Evolutionary conservation across 2,113 vertebrate genomes (phyloP).

Genomic region (Prochilodus magdalenae): DNA sequence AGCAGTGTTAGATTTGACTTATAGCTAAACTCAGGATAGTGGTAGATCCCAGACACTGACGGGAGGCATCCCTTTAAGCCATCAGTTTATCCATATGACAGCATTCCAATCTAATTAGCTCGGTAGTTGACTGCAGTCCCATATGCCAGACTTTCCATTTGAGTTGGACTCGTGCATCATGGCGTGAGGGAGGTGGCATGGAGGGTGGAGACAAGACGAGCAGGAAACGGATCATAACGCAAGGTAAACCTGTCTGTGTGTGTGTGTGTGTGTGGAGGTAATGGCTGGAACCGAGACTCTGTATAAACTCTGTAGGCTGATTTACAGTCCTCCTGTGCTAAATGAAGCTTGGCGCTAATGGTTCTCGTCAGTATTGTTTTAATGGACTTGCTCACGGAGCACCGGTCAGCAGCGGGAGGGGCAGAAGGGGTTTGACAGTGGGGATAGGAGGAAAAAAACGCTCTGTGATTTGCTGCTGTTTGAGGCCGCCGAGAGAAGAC

Average conservation of each 20-base stretch:
- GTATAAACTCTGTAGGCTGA: slow-evolving; percentile 64
- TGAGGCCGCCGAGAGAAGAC: not conserved
- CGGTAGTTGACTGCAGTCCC: not conserved
- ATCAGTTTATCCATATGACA: not conserved
- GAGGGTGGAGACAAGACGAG: slow-evolving; percentile 9
- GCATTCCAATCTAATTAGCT: no score
- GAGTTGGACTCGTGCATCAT: not conserved
- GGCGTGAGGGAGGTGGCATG: not conserved
- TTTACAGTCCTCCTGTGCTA: slow-evolving; percentile 61
- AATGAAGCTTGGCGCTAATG: slow-evolving; percentile 71
- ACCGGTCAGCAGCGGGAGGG: slow-evolving; percentile 25
- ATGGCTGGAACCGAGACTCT: slow-evolving; percentile 57
- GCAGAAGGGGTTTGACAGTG: not conserved
- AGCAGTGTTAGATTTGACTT: no score
- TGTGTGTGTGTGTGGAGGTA: slow-evolving; percentile 52
- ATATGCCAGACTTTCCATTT: not conserved
- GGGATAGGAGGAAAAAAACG: not conserved
- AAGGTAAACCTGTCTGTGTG: slow-evolving; percentile 26
- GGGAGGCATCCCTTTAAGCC: no score
- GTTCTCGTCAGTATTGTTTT: slow-evolving; percentile 62
- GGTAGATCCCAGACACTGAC: no score
- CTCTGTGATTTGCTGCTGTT: not conserved
- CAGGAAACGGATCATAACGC: slow-evolving; percentile 37
- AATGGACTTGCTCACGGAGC: slow-evolving; percentile 65
- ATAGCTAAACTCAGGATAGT: no score